Evolutionary conservation across 2,113 vertebrate genomes (phyloP).

Genomic region (Spheniscus mendiculus): DNA sequence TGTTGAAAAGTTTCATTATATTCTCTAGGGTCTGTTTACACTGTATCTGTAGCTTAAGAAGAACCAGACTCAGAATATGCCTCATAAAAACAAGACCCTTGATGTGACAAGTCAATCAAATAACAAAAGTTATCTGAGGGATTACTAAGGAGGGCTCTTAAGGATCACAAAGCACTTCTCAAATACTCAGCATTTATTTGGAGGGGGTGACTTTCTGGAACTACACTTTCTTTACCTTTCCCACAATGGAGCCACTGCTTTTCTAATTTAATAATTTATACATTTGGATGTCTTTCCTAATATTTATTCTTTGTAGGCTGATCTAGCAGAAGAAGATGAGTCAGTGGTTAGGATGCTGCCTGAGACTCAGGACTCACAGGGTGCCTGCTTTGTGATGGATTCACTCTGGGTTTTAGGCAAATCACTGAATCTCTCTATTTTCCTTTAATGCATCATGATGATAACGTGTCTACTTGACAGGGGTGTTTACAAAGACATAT

Average conservation of each 20-base stretch:
- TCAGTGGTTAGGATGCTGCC: background rate
- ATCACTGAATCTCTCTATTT: background rate
- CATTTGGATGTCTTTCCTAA: background rate
- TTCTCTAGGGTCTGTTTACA: background rate
- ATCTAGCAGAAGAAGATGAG: background rate
- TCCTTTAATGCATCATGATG: background rate
- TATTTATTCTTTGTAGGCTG: background rate
- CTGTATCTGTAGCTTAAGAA: background rate
- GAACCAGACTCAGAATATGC: background rate
- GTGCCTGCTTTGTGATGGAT: background rate
- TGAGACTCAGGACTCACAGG: background rate
- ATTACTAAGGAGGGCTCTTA: background rate
- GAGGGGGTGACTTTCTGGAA: background rate
- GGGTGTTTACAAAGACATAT: background rate
- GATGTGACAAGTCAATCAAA: background rate
- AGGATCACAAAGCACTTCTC: background rate
- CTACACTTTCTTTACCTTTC: background rate
- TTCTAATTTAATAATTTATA: background rate
- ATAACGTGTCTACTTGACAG: background rate
- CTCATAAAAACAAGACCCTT: background rate
- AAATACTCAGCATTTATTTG: background rate
- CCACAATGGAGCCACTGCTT: background rate
- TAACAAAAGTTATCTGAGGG: background rate
- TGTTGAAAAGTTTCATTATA: background rate
- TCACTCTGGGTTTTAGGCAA: background rate